phyloP scores from a whole-genome alignment of 1,140 invertebrate genomes.

The Pectinophora gossypiella region DNA sequence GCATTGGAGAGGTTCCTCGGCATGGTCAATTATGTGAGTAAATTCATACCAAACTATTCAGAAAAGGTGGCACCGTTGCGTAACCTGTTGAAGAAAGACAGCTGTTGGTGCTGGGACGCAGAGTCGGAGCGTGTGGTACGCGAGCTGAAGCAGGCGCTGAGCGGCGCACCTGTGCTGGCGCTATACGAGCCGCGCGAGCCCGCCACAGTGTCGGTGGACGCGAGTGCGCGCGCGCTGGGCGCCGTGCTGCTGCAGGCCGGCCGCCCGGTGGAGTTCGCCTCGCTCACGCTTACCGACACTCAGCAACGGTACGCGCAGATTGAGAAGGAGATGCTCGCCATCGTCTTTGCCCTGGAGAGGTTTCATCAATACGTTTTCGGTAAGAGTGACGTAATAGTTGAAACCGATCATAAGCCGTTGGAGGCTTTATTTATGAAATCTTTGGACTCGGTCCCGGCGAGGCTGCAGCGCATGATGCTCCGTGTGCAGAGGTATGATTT shows the following conservation, averaged over 20 bases:
- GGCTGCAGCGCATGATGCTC: slow-evolving; percentile 7
- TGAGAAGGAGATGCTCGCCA: background rate
- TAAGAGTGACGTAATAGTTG: background rate
- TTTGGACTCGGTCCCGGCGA: slow-evolving; percentile 10
- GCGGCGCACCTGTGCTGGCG: background rate
- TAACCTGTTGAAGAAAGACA: slow-evolving; percentile 39
- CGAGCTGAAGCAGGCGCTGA: background rate
- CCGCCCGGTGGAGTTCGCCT: background rate
- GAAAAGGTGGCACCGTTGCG: slow-evolving; percentile 26
- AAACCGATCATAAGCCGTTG: background rate
- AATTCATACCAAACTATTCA: slow-evolving; percentile 52
- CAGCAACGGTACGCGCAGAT: background rate
- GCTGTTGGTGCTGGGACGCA: slow-evolving; percentile 29
- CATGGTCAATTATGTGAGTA: slow-evolving; percentile 44
- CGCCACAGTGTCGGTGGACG: slow-evolving; percentile 19
- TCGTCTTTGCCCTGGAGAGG: background rate
- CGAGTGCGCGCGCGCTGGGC: background rate
- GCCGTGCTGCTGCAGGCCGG: slow-evolving; percentile 1
- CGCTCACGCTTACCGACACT: background rate
- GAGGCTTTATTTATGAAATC: slow-evolving; percentile 12
- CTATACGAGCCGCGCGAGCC: slow-evolving; percentile 4
- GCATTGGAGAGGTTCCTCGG: slow-evolving; percentile 47
- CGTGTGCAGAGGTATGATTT: slow-evolving; percentile 20
- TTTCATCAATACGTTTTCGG: slow-evolving; percentile 2
- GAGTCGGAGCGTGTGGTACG: background rate